Conservation (phyloP, 2,797 vertebrate species). For the Macropodus opercularis region DNA sequence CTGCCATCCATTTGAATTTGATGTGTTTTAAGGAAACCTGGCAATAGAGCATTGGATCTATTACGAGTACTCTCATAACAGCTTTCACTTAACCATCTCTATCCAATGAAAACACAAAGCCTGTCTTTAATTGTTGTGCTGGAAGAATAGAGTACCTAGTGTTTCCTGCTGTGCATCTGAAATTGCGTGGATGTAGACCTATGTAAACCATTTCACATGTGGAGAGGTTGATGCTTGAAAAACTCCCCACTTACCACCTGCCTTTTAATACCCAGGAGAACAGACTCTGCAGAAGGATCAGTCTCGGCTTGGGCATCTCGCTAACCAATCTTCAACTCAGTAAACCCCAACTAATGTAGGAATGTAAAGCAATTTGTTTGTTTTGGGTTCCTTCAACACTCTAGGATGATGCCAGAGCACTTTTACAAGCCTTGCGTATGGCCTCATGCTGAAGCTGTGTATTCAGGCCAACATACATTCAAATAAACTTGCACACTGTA, state of each 20-base stretch:
- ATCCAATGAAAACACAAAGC: slow-evolving; percentile 31
- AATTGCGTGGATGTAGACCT: no score
- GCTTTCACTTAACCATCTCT: slow-evolving; percentile 39
- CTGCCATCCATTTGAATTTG: slow-evolving; percentile 43
- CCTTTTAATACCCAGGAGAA: no score
- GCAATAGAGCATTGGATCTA: slow-evolving; percentile 16
- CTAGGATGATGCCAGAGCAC: slow-evolving; percentile 2
- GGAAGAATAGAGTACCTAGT: slow-evolving; percentile 4
- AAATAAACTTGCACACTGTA: slow-evolving; percentile 35
- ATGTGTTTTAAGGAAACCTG: slow-evolving; percentile 45
- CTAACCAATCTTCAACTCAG: no score
- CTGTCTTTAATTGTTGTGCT: slow-evolving; percentile 20
- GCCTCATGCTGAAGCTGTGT: slow-evolving; percentile 16
- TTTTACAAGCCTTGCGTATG: slow-evolving; percentile 27
- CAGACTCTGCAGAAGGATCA: no score
- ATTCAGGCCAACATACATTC: slow-evolving; percentile 25
- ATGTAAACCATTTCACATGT: no score
- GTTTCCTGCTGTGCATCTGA: no score
- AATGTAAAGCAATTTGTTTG: neutral
- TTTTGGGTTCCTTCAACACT: slow-evolving; percentile 6
- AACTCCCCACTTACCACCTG: no score
- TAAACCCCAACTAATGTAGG: neutral
- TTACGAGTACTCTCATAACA: slow-evolving; percentile 31
- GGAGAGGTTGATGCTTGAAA: no score
- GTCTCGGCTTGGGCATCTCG: no score